Conservation (phyloP, 2,113 vertebrate genomes). For the Vidua macroura region DNA sequence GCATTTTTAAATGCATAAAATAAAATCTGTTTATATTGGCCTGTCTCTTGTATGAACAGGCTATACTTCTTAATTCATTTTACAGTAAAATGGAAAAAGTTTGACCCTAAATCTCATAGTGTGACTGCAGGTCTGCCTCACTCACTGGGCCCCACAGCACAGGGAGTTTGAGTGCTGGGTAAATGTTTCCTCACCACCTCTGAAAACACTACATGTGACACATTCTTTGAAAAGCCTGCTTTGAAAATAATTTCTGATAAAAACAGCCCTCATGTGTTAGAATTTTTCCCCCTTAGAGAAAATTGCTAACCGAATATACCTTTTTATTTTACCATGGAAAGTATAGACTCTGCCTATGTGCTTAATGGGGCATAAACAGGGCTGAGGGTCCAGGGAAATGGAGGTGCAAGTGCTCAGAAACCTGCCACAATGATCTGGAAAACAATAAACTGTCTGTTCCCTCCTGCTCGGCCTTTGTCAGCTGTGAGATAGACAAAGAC, state of each 20-base stretch:
- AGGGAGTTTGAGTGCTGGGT: not conserved
- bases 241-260: not conserved
- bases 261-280: not conserved
- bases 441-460: slow-evolving; percentile 41
- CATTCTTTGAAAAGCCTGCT: not conserved
- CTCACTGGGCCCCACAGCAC: not conserved
- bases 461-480: not conserved
- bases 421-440: not conserved
- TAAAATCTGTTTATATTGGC: not conserved
- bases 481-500: not conserved
- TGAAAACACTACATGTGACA: not conserved
- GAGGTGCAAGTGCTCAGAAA: not conserved
- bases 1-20: not conserved
- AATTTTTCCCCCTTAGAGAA: not conserved
- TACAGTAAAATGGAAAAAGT: not conserved
- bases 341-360: not conserved
- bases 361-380: not conserved
- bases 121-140: not conserved
- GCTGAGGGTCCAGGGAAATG: not conserved
- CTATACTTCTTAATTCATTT: not conserved
- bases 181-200: not conserved
- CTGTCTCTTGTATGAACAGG: not conserved
- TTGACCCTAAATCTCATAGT: not conserved
- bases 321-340: not conserved
- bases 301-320: not conserved